A percentile compares a stretch with the other conserved stretches of the same genome.
Conservation (phyloP, 2,797 vertebrate species). For the Pachyuromys duprasi region DNA sequence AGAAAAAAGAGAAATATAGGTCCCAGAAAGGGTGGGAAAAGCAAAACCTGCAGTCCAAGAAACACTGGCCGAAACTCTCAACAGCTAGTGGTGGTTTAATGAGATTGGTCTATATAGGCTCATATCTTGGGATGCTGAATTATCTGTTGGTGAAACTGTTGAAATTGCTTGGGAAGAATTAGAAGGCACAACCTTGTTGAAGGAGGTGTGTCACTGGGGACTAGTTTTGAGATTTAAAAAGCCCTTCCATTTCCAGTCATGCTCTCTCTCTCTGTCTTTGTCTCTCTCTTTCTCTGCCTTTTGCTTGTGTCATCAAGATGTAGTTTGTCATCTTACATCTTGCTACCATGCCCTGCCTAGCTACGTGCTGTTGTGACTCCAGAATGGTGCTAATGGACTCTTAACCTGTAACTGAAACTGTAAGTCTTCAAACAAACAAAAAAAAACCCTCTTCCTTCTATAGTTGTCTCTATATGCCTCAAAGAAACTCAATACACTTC, state of each 20-base stretch:
- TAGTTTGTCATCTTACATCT: too few species aligned
- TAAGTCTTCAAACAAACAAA: background rate
- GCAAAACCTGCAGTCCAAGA: background rate
- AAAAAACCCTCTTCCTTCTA: background rate
- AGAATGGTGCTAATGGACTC: background rate
- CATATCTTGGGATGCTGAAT: background rate
- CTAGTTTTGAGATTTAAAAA: background rate
- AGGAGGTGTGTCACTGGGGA: background rate
- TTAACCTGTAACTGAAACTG: background rate
- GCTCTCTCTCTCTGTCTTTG: background rate
- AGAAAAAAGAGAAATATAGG: background rate
- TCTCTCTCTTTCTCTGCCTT: background rate
- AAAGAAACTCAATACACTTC: background rate
- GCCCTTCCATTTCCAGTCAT: background rate
- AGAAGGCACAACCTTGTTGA: background rate
- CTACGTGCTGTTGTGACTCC: background rate
- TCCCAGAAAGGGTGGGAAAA: background rate
- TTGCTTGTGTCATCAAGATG: background rate
- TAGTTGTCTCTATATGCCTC: background rate
- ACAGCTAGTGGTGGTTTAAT: background rate
- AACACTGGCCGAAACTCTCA: background rate
- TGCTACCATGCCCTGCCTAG: background rate
- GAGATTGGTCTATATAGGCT: background rate
- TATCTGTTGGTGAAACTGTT: background rate
- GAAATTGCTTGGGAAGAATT: background rate